Percentiles rank a stretch among this genome's conserved stretches.
phyloP scores from a whole-genome alignment of 1,140 invertebrate genomes.

The Gryon sp. region DNA sequence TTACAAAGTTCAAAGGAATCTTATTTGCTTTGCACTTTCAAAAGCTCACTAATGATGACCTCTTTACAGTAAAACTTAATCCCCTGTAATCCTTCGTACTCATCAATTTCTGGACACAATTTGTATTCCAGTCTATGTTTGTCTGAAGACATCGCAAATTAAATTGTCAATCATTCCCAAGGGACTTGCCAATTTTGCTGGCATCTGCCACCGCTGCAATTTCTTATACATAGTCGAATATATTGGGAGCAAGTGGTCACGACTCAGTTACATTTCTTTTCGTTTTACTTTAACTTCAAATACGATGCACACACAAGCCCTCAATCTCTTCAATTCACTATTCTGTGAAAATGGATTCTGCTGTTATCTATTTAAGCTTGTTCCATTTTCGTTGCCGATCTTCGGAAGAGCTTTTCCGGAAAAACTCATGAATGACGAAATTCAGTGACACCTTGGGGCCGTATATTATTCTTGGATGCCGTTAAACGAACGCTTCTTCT shows the following conservation, averaged over 20 bases:
- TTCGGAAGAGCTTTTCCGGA: conserved; percentile 29
- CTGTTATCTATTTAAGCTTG: conserved; percentile 57
- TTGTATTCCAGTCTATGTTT: conserved; percentile 45
- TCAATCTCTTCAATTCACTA: conserved; percentile 41
- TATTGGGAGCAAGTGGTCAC: conserved; percentile 32
- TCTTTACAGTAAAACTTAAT: conserved; percentile 8
- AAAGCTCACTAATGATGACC: neutral
- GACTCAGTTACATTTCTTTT: conserved; percentile 21
- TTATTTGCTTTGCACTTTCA: conserved; percentile 1
- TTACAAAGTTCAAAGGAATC: too few species aligned
- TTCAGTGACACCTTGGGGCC: conserved; percentile 22
- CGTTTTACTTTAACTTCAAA: conserved; percentile 28
- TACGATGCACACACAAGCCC: conserved; percentile 50
- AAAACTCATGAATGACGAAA: conserved; percentile 59
- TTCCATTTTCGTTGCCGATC: conserved; percentile 49
- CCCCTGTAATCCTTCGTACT: conserved; percentile 16
- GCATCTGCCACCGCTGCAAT: conserved; percentile 52
- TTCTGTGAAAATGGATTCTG: conserved; percentile 45
- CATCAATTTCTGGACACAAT: conserved; percentile 33
- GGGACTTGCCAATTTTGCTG: conserved; percentile 47
- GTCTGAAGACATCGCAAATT: conserved; percentile 34
- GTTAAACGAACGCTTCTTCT: conserved; percentile 40
- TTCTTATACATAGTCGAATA: conserved; percentile 43
- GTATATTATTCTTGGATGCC: conserved; percentile 38
- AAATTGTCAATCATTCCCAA: conserved; percentile 51